Conservation (phyloP, 1,140 invertebrate species). For the Magallana angulata region DNA sequence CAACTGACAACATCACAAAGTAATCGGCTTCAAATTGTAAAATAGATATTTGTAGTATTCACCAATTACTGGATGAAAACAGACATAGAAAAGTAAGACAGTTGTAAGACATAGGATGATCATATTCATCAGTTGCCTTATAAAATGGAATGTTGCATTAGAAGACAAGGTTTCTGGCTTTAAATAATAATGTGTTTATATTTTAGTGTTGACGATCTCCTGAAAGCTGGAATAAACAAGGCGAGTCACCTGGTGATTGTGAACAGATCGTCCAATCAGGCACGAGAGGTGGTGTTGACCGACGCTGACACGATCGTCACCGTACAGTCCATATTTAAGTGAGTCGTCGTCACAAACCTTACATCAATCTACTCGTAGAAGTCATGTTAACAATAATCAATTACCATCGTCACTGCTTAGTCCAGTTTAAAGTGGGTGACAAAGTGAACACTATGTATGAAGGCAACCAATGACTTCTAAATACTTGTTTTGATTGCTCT, state of each 20-base stretch:
- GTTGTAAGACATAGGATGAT: too few species aligned
- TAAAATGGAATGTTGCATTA: too few species aligned
- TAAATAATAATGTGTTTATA: not conserved
- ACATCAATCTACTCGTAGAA: too few species aligned
- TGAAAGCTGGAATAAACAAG: constrained; percentile 95
- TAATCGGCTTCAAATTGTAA: too few species aligned
- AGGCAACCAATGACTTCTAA: not conserved
- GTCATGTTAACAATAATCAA: too few species aligned
- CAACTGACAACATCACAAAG: not conserved
- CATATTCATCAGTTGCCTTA: too few species aligned
- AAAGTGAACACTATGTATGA: not conserved
- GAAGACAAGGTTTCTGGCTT: too few species aligned
- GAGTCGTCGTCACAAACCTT: constrained; percentile 72
- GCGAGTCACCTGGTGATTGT: constrained; percentile 99
- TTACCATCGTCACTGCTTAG: too few species aligned
- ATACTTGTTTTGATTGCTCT: not conserved
- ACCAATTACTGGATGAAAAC: too few species aligned
- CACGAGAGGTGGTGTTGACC: constrained; percentile 93
- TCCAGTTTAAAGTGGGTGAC: too few species aligned
- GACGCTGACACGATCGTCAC: constrained; percentile 99
- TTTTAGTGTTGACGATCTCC: constrained; percentile 93
- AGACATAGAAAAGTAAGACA: too few species aligned
- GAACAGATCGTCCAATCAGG: constrained; percentile 94
- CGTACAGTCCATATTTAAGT: constrained; percentile 99
- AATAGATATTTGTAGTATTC: too few species aligned